A percentile compares a stretch with the other conserved stretches of the same genome.
Conservation (phyloP, 2,797 vertebrate species). For the Halcyon smyrnensis region DNA sequence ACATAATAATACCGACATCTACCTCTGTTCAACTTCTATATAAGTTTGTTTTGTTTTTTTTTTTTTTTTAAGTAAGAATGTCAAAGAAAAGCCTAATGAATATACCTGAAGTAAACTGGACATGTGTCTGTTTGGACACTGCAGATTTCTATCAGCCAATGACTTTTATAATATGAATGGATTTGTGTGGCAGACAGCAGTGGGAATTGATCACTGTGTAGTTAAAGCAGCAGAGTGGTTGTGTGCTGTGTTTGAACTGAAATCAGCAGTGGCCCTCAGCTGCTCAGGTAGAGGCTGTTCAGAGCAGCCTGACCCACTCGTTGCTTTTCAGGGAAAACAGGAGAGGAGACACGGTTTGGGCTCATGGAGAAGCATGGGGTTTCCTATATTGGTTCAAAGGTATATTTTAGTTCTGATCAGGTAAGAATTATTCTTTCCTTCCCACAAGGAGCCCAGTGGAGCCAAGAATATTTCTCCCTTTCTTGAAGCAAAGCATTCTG, state of each 20-base stretch:
- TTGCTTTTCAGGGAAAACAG: neutral
- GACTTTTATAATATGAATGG: neutral
- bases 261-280: fast-evolving
- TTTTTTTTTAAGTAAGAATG: neutral
- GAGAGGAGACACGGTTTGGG: neutral
- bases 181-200: neutral
- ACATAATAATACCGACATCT: neutral
- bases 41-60: neutral
- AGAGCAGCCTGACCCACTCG: neutral
- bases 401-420: neutral
- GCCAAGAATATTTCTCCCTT: neutral
- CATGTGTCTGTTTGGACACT: neutral
- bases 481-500: neutral
- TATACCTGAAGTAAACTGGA: neutral
- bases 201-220: fast-evolving
- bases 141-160: neutral
- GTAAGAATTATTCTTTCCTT: neutral
- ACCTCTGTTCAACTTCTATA: neutral
- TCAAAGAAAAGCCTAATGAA: neutral
- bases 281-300: neutral
- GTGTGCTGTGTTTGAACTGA: neutral
- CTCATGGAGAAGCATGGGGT: fast-evolving
- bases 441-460: neutral
- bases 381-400: neutral
- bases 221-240: neutral